Conservation (phyloP, 2,888 invertebrate genomes). For the Blomia tropicalis region DNA sequence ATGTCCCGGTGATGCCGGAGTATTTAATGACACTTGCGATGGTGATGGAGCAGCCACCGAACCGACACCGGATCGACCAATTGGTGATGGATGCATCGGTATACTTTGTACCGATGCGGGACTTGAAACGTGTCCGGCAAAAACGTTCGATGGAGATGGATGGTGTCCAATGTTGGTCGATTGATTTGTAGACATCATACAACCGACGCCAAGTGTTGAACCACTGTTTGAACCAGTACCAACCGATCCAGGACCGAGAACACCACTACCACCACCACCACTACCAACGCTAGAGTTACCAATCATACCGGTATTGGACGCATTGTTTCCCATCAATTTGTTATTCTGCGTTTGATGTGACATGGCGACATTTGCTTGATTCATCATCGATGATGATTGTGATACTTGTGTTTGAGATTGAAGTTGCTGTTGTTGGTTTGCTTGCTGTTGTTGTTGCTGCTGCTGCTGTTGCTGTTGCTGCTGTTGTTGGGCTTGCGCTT, state of each 20-base stretch:
- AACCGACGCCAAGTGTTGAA: too few relatives aligned
- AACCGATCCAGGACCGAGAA: not conserved
- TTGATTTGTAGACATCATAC: too few relatives aligned
- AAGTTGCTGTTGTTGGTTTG: conserved; percentile 8
- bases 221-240: not conserved
- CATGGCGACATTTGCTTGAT: too few relatives aligned
- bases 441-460: conserved; percentile 5
- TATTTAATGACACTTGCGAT: conserved; percentile 11
- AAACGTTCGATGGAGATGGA: not conserved
- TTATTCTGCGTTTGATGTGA: too few relatives aligned
- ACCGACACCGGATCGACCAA: not conserved
- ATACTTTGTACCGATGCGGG: conserved; percentile 2
- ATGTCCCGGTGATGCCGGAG: conserved; percentile 12
- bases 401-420: too few relatives aligned
- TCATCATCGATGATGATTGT: too few relatives aligned
- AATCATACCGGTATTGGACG: too few relatives aligned
- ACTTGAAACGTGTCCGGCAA: not conserved
- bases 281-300: too few relatives aligned
- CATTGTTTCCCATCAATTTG: too few relatives aligned
- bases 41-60: conserved; percentile 19
- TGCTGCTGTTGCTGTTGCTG: conserved; percentile 15
- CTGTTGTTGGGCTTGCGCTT: not conserved
- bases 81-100: conserved; percentile 17
- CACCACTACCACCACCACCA: too few relatives aligned
- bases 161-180: not conserved